Evolutionary conservation across 2,888 invertebrate species (phyloP), one percentile per base, ranked within the genome.

Genomic region (Rhimphoctona megacephalus): DNA sequence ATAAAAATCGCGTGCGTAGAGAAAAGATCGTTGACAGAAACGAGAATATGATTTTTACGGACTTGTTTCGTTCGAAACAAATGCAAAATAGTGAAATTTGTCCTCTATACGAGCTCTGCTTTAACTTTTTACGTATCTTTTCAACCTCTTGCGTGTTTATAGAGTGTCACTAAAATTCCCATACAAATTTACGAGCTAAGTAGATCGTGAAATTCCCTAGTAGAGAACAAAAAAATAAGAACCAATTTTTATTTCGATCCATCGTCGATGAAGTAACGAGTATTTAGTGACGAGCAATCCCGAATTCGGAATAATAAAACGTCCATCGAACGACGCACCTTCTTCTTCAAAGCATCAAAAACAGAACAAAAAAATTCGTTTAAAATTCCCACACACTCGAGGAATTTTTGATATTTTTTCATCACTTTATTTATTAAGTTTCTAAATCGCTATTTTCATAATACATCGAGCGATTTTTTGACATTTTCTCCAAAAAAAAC

Each of bases 81-180:
- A 49, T 49, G 78, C 66, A 57, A 78, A 64, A 78, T 49, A 77
- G 46, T 66, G 64, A 33, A 74, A 76, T 76, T 64, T 77, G 77
- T 61, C 69, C 74, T 77, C 69, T 64, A 54, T 77, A 52, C 69
- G 46, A 30, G 46, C 61, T 17, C n/a, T n/a, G 46, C 36, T 46
- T 43, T 57, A 67, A 81, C 54, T 57, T 81, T 74, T 81, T 30
- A 33, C 54, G 43, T 11, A 22, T 25, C 25, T 57, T 25, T 57
- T 30, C 22, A 30, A 61, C 61, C 61, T 30, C 17, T 36, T 6
- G 39, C 17, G 61, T 0, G 11, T 30, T 54, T 22, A 33, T 33
- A 33, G 3, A 30, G 30, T 61, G 25, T 57, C 30, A 14, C 57
- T 11, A 11, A 30, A 61, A 61, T 61, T 61, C 1, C 30, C 25